These are phyloP conservation scores for Sorex maritimensis DNA, from an alignment of 2,797 vertebrate species.

Conservation along the genomic window DNA sequence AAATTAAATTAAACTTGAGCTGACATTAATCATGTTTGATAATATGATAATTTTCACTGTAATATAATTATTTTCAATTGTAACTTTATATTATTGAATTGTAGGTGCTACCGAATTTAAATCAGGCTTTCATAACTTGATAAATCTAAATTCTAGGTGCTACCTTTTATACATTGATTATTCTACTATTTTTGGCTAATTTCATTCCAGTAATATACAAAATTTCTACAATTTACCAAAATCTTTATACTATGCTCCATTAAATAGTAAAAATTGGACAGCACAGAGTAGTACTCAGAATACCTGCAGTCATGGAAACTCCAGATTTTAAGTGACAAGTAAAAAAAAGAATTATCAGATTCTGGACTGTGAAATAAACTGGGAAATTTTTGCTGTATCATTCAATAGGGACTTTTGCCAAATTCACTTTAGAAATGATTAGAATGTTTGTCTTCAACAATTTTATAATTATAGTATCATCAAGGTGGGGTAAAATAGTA, in stretches of 20 bases:
- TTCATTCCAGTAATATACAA: neutral
- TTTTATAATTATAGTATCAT: conserved; percentile 36
- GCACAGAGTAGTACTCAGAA: neutral
- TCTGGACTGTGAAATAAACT: conserved; percentile 12
- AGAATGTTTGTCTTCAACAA: conserved; percentile 40
- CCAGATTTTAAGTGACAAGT: neutral
- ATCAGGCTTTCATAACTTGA: neutral
- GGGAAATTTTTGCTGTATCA: conserved; percentile 71
- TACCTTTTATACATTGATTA: neutral
- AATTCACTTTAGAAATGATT: conserved; percentile 44
- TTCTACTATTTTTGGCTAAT: conserved; percentile 12
- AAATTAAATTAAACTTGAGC: neutral
- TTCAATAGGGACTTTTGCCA: conserved; percentile 53
- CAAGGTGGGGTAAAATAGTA: neutral
- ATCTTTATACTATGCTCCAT: neutral
- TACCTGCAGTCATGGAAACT: neutral
- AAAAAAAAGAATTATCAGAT: conserved; percentile 35
- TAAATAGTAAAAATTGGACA: conserved; percentile 38
- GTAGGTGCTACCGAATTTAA: neutral
- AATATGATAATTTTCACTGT: neutral
- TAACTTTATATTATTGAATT: neutral
- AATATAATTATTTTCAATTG: neutral
- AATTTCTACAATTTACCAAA: neutral
- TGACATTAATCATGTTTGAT: neutral
- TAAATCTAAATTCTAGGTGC: neutral